Percentiles rank a stretch among this genome's conserved stretches.
These are phyloP conservation scores for Spea multiplicata DNA, from an alignment of 2,113 vertebrate species.

Conservation along the genomic window DNA sequence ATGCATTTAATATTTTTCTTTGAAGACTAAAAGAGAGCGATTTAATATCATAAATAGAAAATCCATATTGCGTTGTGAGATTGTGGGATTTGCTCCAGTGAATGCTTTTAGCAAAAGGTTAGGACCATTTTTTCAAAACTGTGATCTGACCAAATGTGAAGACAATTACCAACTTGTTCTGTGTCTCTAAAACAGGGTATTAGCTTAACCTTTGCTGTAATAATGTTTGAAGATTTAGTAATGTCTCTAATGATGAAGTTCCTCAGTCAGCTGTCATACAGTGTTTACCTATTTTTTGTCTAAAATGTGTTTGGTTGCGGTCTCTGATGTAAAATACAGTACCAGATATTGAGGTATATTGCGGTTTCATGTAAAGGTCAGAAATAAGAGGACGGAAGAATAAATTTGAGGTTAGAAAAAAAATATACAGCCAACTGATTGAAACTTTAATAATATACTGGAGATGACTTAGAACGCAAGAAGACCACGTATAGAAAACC, in stretches of 20 bases:
- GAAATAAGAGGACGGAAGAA: too few relatives aligned
- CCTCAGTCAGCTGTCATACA: neutral
- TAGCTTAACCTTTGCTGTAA: neutral
- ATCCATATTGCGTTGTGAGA: constrained; percentile 3
- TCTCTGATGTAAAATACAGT: too few relatives aligned
- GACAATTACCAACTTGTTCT: neutral
- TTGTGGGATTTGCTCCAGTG: neutral
- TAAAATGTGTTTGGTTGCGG: neutral
- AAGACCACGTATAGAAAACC: too few relatives aligned
- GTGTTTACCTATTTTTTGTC: neutral
- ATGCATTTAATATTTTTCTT: constrained; percentile 8
- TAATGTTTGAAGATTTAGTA: neutral
- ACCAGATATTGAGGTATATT: too few relatives aligned
- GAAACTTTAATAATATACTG: too few relatives aligned
- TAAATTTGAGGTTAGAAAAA: too few relatives aligned
- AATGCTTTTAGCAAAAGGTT: constrained; percentile 8
- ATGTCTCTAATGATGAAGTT: neutral
- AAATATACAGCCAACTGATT: too few relatives aligned
- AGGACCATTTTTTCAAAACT: constrained; percentile 10
- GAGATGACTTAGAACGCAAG: too few relatives aligned
- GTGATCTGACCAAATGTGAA: constrained; percentile 1
- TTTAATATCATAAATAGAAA: constrained; percentile 11
- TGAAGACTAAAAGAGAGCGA: neutral
- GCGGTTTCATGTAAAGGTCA: too few relatives aligned
- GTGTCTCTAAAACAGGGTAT: neutral